Evolutionary conservation across 2,113 vertebrate genomes (phyloP).

Genomic region (Alosa alosa): DNA sequence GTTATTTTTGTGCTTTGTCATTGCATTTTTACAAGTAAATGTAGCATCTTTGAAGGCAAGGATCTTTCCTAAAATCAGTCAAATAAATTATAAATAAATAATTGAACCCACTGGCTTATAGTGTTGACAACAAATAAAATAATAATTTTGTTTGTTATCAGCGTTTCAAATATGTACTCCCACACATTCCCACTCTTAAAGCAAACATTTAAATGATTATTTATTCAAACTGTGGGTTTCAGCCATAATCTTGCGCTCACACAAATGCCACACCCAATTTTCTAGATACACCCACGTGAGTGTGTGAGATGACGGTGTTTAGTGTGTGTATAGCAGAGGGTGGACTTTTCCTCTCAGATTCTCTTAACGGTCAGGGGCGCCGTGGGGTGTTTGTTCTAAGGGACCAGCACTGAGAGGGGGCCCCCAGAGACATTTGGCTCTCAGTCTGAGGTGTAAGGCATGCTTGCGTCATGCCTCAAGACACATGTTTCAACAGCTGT

Average conservation of each 20-base stretch:
- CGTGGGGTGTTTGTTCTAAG: no score
- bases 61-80: neutral
- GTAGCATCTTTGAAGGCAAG: neutral
- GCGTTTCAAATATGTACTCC: no score
- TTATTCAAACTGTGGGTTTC: neutral
- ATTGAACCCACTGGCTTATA: no score
- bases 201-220: neutral
- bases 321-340: neutral
- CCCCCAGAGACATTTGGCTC: no score
- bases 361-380: no score
- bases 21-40: neutral
- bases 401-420: no score
- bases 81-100: no score
- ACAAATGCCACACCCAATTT: neutral
- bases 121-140: no score
- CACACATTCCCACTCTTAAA: neutral
- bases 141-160: no score
- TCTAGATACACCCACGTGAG: neutral
- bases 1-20: neutral
- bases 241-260: neutral
- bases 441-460: no score
- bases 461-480: neutral
- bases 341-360: neutral
- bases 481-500: neutral
- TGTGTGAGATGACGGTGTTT: neutral